Evolutionary conservation across 2,888 invertebrate species (phyloP).

Genomic region (Eutolmus rufibarbis): DNA sequence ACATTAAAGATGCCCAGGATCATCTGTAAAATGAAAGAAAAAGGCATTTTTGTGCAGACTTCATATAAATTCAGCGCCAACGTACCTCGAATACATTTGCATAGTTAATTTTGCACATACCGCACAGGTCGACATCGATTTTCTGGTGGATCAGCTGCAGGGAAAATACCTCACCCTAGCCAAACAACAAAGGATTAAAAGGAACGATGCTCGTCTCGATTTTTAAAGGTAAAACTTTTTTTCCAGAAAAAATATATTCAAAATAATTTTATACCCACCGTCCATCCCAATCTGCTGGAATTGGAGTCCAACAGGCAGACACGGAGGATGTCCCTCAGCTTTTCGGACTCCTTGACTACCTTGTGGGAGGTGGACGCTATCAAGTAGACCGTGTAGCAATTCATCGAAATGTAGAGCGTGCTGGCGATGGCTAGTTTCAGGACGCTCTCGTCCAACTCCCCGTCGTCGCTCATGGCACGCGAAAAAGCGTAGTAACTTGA

Average conservation of each 20-base stretch:
- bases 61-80: neutral
- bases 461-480: neutral
- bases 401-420: neutral
- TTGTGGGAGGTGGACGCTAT: neutral
- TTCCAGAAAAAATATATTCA: neutral
- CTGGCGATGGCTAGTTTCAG: neutral
- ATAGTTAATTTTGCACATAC: neutral
- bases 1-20: neutral
- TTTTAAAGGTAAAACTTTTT: neutral
- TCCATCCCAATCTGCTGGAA: neutral
- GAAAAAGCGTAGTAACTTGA: neutral
- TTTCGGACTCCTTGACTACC: neutral
- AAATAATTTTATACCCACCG: neutral
- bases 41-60: neutral
- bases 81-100: neutral
- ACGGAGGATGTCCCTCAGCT: neutral
- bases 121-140: neutral
- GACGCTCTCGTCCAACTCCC: neutral
- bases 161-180: neutral
- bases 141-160: neutral
- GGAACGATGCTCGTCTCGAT: neutral
- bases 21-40: neutral
- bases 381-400: neutral
- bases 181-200: neutral
- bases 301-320: neutral